Evolutionary conservation across 2,888 invertebrate genomes (phyloP), one percentile per base, ranked within the genome.

Genomic region (Boloria euphrosyne): DNA sequence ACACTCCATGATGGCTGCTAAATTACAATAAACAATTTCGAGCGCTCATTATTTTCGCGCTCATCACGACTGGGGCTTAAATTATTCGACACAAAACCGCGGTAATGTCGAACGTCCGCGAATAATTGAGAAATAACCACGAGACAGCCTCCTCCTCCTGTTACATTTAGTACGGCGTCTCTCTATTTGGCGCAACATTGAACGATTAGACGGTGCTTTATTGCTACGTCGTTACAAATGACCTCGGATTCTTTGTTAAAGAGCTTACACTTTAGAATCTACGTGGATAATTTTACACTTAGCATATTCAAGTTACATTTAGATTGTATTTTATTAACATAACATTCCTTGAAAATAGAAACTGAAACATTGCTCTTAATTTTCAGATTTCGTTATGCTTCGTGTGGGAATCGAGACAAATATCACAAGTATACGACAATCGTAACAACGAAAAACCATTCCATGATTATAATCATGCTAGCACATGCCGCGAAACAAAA

Each of bases 1-100:
- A 76, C 81, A 83, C 80, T 85, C 80, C 83, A 86, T 86, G 84
- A 84, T 82, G 83, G 80, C 76, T 78, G 82, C 85, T 80, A 85
- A 87, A 90, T 89, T 85, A 90, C 84, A 91, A 89, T 90, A 87
- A 90, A 91, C 90, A 89, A 87, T 89, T 90, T 85, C 75, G 84
- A 78, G 80, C 82, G 78, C 84, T 90, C 90, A 89, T 90, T 90
- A 90, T 84, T 81, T 78, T 77, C 76, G 78, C 79, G 85, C 86
- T 88, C 89, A 90, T 90, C 86, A 87, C 85, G 81, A 82, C 80
- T 80, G 81, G 81, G 78, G 77, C 82, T 77, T 80, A 85, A 92
- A 90, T 91, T 90, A 89, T 89, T 84, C 85, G 73, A 82, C 84
- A 83, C 86, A 84, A 85, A 83, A 80, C 85, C 84, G 81, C 79